phyloP scores from a whole-genome alignment of 2,113 vertebrate genomes.

The Ursus arctos region DNA sequence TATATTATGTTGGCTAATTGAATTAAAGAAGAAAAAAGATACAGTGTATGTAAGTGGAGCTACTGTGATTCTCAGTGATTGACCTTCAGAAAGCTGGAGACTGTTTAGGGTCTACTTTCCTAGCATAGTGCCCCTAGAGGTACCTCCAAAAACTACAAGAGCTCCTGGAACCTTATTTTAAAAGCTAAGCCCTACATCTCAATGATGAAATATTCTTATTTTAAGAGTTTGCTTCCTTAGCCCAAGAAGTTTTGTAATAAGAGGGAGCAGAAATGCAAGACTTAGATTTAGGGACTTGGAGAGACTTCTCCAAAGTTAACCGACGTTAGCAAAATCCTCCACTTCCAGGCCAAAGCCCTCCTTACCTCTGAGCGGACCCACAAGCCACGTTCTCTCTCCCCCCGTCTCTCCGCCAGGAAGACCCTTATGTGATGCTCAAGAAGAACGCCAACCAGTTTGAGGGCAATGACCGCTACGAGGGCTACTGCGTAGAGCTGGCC shows the following conservation, averaged over 20 bases:
- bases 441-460: constrained; percentile 96
- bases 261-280: neutral
- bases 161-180: neutral
- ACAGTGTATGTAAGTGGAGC: neutral
- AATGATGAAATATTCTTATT: neutral
- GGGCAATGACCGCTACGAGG: constrained; percentile 97
- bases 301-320: neutral
- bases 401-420: constrained; percentile 90
- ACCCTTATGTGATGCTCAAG: constrained; percentile 99
- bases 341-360: neutral
- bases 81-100: neutral
- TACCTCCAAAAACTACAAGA: neutral
- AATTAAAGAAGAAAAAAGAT: too few species aligned
- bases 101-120: neutral
- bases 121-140: neutral
- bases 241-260: neutral
- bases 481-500: constrained; percentile 98
- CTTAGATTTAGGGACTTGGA: neutral
- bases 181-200: neutral
- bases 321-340: neutral
- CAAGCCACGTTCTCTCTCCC: neutral
- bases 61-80: neutral
- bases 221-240: constrained; percentile 10
- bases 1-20: neutral
- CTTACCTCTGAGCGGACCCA: neutral